phyloP scores from a whole-genome alignment of 2,888 invertebrate genomes.

The Ganaspis brasiliensis region DNA sequence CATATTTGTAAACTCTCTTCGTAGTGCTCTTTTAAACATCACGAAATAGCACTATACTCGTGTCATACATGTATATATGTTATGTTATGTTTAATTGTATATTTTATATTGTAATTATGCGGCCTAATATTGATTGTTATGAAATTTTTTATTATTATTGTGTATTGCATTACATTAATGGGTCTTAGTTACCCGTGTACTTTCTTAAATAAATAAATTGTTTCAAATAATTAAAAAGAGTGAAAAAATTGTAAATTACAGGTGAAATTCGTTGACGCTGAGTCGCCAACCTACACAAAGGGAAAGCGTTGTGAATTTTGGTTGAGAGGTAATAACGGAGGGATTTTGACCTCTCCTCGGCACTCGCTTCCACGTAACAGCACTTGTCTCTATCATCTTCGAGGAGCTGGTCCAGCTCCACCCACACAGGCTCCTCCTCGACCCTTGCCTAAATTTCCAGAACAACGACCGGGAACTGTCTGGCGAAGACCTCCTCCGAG shows the following conservation, averaged over 20 bases:
- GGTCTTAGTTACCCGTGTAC: too few relatives aligned
- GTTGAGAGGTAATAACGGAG: conserved; percentile 90
- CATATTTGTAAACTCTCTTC: too few relatives aligned
- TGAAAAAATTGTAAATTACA: conserved; percentile 72
- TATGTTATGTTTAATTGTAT: too few relatives aligned
- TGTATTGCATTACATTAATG: too few relatives aligned
- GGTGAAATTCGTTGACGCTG: conserved; percentile 92
- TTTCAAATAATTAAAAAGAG: neutral
- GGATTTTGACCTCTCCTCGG: conserved; percentile 91
- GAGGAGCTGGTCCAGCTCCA: conserved; percentile 83
- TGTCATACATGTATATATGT: too few relatives aligned
- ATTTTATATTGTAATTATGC: too few relatives aligned
- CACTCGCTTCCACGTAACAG: conserved; percentile 94
- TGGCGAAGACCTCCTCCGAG: conserved; percentile 82
- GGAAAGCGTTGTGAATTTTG: conserved; percentile 94
- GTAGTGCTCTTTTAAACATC: too few relatives aligned
- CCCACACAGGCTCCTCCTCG: conserved; percentile 82
- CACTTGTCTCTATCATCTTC: conserved; percentile 93
- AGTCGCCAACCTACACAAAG: conserved; percentile 91
- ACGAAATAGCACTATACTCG: too few relatives aligned
- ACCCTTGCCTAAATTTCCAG: conserved; percentile 78
- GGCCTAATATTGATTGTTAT: too few relatives aligned
- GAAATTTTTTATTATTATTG: too few relatives aligned
- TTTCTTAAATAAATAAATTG: too few relatives aligned
- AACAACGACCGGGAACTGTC: conserved; percentile 76